Evolutionary conservation across 2,113 vertebrate genomes (phyloP), one percentile per base, ranked within the genome.

Genomic region (Lutjanus erythropterus): DNA sequence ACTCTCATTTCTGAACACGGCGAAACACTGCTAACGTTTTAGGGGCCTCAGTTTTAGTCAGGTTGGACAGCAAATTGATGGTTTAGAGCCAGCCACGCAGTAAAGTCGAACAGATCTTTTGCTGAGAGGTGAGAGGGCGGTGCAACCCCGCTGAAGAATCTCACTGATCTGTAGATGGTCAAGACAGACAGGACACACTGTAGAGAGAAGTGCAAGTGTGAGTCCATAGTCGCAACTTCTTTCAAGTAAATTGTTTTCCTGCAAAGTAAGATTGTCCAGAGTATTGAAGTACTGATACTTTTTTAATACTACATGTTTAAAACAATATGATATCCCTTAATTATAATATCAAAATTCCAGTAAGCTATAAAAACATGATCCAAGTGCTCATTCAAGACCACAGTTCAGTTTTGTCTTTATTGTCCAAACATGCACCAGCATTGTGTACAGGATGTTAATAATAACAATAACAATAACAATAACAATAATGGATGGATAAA

Each of bases 101-200:
- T 60, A 41, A 87, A 88, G 83, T 71, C 31, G 5, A 72, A 83
- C 70, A 78, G 56, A 78, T 88, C 55, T 73, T 87, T 71, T 79
- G 39, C 60, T 23, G 64, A 33, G 61, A 78, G 85, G 66, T 81
- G 78, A 88, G 78, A 67, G 66, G 75, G 35, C 46, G 68, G 64
- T 6, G 18, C 58, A 68, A 60, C 67, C 69, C 67, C 73, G 75
- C 64, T 56, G 52, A 61, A 37, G 29, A 75, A 67, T 41, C 70
- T 50, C 12, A 44, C 73, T 70, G 69, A 78, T 71, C 6, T 53
- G 53, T 29, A 29, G 62, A 62, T 14, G 47, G 50, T 31, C 23
- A 15, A 49, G 33, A 69, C 62, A 76, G 59, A 80, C 29, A 9
- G 52, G 50, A 23, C 37, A 50, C 69, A 71, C 33, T 50, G 42